These are phyloP conservation scores for Lipophrys pholis DNA, from an alignment of 2,113 vertebrate species.

Conservation along the genomic window DNA sequence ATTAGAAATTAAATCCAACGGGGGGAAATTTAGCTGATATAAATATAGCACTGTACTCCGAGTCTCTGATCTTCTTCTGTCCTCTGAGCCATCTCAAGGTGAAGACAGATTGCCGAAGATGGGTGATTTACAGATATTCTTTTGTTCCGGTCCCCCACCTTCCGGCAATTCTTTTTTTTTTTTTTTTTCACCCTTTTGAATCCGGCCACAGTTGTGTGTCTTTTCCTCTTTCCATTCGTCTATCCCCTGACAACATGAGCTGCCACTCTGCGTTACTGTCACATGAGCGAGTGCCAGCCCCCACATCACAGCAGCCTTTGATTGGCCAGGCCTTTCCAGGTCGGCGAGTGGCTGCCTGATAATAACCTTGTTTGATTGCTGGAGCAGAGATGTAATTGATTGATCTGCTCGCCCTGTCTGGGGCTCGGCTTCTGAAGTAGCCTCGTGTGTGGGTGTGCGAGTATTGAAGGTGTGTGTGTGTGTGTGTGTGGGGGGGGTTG, in stretches of 20 bases:
- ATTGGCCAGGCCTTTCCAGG: slow-evolving; percentile 88
- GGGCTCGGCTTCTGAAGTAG: slow-evolving; percentile 76
- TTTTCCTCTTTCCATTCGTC: slow-evolving; percentile 56
- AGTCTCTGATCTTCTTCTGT: slow-evolving; percentile 24
- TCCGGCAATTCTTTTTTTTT: slow-evolving; percentile 36
- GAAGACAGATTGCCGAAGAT: slow-evolving; percentile 42
- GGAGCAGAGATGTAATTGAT: slow-evolving; percentile 86
- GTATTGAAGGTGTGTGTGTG: slow-evolving; percentile 24
- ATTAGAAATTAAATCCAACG: slow-evolving; percentile 25
- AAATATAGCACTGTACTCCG: background rate
- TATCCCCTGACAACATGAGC: slow-evolving; percentile 73
- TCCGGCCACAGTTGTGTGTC: slow-evolving; percentile 53
- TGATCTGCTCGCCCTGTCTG: slow-evolving; percentile 79
- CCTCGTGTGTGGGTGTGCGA: slow-evolving; percentile 20
- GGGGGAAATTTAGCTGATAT: background rate
- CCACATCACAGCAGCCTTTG: slow-evolving; percentile 80
- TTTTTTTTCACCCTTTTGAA: slow-evolving; percentile 38
- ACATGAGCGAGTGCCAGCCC: slow-evolving; percentile 80
- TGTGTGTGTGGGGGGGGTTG: slow-evolving; percentile 23
- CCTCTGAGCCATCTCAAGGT: slow-evolving; percentile 51
- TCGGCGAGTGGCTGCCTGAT: slow-evolving; percentile 86
- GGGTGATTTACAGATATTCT: slow-evolving; percentile 56
- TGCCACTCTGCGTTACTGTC: slow-evolving; percentile 86
- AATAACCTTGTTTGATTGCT: slow-evolving; percentile 88
- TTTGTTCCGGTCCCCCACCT: slow-evolving; percentile 52